These are phyloP conservation scores for Asteroscopus sphinx DNA, from an alignment of 2,888 invertebrate genomes.

Conservation along the genomic window DNA sequence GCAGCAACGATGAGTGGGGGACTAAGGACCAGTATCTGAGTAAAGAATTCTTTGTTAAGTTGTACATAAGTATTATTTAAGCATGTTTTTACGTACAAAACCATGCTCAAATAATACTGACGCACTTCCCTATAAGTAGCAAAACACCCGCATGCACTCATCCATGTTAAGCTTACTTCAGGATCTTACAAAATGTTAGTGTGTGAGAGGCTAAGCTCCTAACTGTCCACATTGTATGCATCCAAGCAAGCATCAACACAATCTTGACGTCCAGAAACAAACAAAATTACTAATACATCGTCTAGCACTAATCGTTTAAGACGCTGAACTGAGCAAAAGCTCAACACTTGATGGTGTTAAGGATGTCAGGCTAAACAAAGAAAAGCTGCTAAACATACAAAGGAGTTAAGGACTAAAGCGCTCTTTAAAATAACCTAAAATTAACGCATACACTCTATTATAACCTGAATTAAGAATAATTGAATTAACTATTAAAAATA, in stretches of 20 bases:
- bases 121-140: too few relatives aligned
- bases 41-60: too few relatives aligned
- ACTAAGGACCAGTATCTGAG: too few relatives aligned
- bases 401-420: not conserved
- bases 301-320: constrained; percentile 23
- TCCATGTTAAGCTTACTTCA: constrained; percentile 30
- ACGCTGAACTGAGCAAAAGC: constrained; percentile 5
- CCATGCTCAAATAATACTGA: too few relatives aligned
- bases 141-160: not conserved
- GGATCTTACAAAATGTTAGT: constrained; percentile 4
- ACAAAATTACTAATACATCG: not conserved
- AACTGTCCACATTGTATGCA: constrained; percentile 1
- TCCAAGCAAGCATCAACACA: too few relatives aligned
- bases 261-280: constrained; percentile 19
- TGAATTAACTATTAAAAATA: too few relatives aligned
- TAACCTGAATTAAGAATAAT: too few relatives aligned
- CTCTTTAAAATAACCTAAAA: too few relatives aligned
- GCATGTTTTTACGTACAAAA: too few relatives aligned
- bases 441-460: too few relatives aligned
- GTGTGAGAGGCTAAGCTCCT: constrained; percentile 14
- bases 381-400: not conserved
- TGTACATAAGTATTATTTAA: too few relatives aligned
- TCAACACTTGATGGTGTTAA: not conserved
- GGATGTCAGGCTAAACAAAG: not conserved
- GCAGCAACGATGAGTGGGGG: too few relatives aligned